Evolutionary conservation across 2,888 invertebrate genomes (phyloP).

Genomic region (Rotaria magnacalcarata): DNA sequence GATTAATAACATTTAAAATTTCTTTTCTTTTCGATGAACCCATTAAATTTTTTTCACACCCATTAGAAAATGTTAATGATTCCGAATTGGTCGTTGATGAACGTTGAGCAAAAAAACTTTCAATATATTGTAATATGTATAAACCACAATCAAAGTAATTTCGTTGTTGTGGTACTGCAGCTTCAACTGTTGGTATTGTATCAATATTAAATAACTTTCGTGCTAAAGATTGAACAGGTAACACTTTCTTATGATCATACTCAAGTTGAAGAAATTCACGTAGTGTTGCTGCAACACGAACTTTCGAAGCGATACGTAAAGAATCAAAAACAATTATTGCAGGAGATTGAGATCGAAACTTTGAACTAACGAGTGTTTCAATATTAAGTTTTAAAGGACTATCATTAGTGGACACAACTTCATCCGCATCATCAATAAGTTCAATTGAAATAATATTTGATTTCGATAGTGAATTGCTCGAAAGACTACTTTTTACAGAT

Average conservation of each 20-base stretch:
- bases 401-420: slow-evolving; percentile 38
- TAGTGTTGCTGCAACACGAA: slow-evolving; percentile 78
- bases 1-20: slow-evolving; percentile 33
- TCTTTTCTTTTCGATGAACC: neutral
- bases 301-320: slow-evolving; percentile 70
- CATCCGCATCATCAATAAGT: slow-evolving; percentile 42
- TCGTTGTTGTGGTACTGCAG: slow-evolving; percentile 82
- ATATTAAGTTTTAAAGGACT: neutral
- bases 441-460: neutral
- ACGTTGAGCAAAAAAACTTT: slow-evolving; percentile 40
- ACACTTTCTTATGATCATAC: slow-evolving; percentile 1
- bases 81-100: neutral
- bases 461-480: neutral
- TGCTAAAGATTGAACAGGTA: neutral
- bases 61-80: neutral
- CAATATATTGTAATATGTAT: slow-evolving; percentile 78
- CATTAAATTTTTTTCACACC: slow-evolving; percentile 19
- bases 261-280: slow-evolving; percentile 72
- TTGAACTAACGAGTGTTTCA: neutral
- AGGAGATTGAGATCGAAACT: slow-evolving; percentile 65
- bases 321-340: slow-evolving; percentile 94
- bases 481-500: neutral
- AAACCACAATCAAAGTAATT: slow-evolving; percentile 95
- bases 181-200: slow-evolving; percentile 7
- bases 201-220: slow-evolving; percentile 9